Percentiles rank a stretch among this genome's conserved stretches.
Evolutionary conservation across 1,140 invertebrate genomes (phyloP).

Genomic region (Pseudomyrmex gracilis): DNA sequence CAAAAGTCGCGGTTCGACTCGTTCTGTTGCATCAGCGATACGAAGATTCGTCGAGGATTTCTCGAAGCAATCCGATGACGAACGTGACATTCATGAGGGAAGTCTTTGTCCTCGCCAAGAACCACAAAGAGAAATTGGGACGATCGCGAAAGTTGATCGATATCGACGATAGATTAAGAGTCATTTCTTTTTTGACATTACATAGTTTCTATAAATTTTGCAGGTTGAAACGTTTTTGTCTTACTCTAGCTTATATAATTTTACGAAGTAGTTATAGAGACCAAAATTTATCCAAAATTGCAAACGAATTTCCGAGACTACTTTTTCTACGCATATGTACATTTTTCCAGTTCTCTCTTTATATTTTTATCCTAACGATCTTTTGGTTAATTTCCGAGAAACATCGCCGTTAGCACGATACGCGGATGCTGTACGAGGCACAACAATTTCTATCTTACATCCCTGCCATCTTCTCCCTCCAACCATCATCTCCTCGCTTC

Average conservation of each 20-base stretch:
- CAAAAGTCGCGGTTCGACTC: slow-evolving; percentile 17
- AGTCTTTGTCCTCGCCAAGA: slow-evolving; percentile 17
- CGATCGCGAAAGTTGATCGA: neutral
- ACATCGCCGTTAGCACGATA: slow-evolving; percentile 2
- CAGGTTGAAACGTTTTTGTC: no score
- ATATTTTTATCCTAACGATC: no score
- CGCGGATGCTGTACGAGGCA: slow-evolving; percentile 49
- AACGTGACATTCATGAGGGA: slow-evolving; percentile 28
- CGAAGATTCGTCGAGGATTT: slow-evolving; percentile 32
- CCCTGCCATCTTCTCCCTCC: slow-evolving; percentile 64
- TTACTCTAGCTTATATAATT: no score
- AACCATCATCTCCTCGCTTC: slow-evolving; percentile 41
- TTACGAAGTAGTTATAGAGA: no score
- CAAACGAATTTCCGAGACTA: no score
- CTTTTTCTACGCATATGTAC: no score
- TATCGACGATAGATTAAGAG: neutral
- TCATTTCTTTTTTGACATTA: no score
- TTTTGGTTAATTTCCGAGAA: slow-evolving; percentile 8
- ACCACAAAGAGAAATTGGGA: neutral
- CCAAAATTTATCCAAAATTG: no score
- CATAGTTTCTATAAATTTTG: no score
- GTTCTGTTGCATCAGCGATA: neutral
- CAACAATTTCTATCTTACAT: slow-evolving; percentile 67
- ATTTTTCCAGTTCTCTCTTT: slow-evolving; percentile 7
- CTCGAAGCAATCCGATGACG: slow-evolving; percentile 36